Evolutionary conservation across 2,888 invertebrate species (phyloP), one percentile per base, ranked within the genome.

Genomic region (Drosophila leonis): DNA sequence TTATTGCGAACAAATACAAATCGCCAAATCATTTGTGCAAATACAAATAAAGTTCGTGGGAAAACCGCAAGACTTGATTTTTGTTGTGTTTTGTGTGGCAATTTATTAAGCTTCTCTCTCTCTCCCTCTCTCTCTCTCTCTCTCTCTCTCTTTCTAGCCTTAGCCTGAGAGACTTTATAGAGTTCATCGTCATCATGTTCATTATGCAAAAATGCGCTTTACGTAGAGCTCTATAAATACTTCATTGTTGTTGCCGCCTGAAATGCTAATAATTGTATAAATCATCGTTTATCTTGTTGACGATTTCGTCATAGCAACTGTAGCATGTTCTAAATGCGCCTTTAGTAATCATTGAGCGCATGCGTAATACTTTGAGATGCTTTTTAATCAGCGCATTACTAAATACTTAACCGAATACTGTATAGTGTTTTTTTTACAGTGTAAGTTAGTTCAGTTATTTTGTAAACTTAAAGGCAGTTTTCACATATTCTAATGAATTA

Each of bases 1-100:
- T 66, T 48, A 52, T 49, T 44, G 54, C 49, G 20, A 63, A 31
- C 55, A 46, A 51, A 54, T 18, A 46, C 46, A 70, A 81, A 65
- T 69, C 82, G 44, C 41, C 51, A 63, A 82, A 82, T 82, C 80
- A 76, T 69, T 76, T 67, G 60, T 55, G 49, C 61, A 74, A 74
- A 74, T 52, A 67, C 60, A 60, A 67, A 64, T 56, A 68, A 52
- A 72, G 29, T 39, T 81, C 78, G 83, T 82, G 82, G 81, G 82
- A 83, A 82, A 82, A 68, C 75, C 75, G 66, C 77, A 70, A 71
- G 51, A 65, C 31, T 49, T 48, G 29, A 29, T 29, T 48, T 29
- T 48, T 49, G 31, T 48, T 29, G 29, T 49, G 31, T 78, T 62
- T 62, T 57, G 60, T 76, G 44, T 61, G 35, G 67, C 61, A 72